phyloP scores from a whole-genome alignment of 2,113 vertebrate genomes.

The Lepus timidus region DNA sequence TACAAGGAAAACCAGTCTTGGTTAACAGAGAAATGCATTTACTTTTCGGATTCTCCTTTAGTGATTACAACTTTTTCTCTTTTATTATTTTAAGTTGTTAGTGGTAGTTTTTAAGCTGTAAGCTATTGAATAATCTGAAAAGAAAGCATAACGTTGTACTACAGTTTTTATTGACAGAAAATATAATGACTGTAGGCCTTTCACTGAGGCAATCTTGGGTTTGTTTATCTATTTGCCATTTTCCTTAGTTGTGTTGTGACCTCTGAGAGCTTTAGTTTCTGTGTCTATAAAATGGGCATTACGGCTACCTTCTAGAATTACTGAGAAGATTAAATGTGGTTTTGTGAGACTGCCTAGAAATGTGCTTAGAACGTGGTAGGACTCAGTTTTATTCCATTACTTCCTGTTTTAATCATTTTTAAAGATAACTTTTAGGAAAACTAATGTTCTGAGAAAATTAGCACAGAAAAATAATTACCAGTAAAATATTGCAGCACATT shows the following conservation, averaged over 20 bases:
- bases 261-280: conserved; percentile 43
- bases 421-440: conserved; percentile 21
- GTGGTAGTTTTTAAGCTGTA: conserved; percentile 52
- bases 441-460: conserved; percentile 22
- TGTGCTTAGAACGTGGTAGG: neutral
- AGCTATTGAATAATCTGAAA: conserved; percentile 52
- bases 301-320: neutral
- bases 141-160: conserved; percentile 26
- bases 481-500: neutral
- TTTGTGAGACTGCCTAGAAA: conserved; percentile 36
- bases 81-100: conserved; percentile 41
- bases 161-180: conserved; percentile 28
- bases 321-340: conserved; percentile 1
- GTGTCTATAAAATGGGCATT: conserved; percentile 43
- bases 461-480: conserved; percentile 13
- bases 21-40: conserved; percentile 26
- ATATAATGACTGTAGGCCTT: conserved; percentile 18
- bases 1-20: neutral
- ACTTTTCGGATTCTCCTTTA: neutral
- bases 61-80: neutral
- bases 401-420: conserved; percentile 25
- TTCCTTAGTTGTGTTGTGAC: conserved; percentile 25
- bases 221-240: conserved; percentile 22
- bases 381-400: conserved; percentile 12
- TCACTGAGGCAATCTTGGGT: neutral